Conservation (phyloP, 2,888 invertebrate species). For the Clusia tigrina region DNA sequence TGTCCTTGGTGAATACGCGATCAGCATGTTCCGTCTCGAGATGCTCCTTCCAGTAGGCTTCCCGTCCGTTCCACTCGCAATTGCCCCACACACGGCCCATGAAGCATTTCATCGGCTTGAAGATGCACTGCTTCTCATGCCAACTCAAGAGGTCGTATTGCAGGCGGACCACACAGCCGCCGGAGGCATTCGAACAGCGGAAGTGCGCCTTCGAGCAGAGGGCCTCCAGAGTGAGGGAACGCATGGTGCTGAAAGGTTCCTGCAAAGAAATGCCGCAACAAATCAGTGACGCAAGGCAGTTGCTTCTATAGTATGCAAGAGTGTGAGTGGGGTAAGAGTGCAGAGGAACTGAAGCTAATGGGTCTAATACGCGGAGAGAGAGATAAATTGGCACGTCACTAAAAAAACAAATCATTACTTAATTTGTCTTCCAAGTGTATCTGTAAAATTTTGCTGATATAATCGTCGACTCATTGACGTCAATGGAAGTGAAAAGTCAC, state of each 20-base stretch:
- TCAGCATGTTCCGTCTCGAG: constrained; percentile 67
- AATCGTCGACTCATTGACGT: background rate
- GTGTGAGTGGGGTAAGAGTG: too few relatives aligned
- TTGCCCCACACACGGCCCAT: constrained; percentile 66
- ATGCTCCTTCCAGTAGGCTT: constrained; percentile 72
- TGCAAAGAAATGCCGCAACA: constrained; percentile 47
- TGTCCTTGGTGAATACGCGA: constrained; percentile 59
- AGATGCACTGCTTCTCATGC: constrained; percentile 65
- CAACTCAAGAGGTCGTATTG: constrained; percentile 67
- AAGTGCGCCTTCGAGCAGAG: constrained; percentile 70
- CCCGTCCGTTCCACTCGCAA: constrained; percentile 69
- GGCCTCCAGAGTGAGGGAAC: constrained; percentile 69
- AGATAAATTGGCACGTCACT: background rate
- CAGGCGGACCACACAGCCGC: constrained; percentile 69
- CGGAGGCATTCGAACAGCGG: constrained; percentile 67
- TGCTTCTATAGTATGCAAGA: too few relatives aligned
- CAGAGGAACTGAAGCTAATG: background rate
- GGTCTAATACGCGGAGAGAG: background rate
- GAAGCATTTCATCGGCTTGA: constrained; percentile 62
- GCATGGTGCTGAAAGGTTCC: constrained; percentile 68
- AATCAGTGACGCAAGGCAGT: background rate
- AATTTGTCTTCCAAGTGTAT: too few relatives aligned
- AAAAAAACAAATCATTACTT: background rate
- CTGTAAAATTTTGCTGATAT: background rate
- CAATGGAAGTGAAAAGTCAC: too few relatives aligned